These are phyloP conservation scores for Oryctes rhinoceros DNA, from an alignment of 1,140 invertebrate genomes.

Conservation along the genomic window DNA sequence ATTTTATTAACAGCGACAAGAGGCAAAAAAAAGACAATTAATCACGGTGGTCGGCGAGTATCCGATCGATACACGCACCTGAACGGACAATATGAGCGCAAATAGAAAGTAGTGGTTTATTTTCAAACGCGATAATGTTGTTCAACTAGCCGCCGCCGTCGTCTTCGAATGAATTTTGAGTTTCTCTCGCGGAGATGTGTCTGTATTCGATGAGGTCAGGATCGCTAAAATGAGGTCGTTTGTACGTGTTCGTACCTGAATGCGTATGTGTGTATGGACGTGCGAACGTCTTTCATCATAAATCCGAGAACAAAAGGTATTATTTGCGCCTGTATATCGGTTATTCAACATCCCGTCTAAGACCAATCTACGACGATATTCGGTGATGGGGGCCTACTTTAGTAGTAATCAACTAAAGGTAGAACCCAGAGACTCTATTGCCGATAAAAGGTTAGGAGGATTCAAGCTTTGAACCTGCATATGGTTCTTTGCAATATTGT, in stretches of 20 bases:
- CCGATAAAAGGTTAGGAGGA: too few species aligned
- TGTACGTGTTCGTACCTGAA: background rate
- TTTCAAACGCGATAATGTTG: constrained; percentile 10
- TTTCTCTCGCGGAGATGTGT: constrained; percentile 23
- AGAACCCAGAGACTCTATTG: too few species aligned
- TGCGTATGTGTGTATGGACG: background rate
- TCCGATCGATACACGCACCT: background rate
- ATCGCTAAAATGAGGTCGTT: constrained; percentile 1
- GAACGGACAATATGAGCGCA: constrained; percentile 1
- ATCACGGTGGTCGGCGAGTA: background rate
- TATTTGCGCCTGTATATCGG: background rate
- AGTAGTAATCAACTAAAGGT: too few species aligned
- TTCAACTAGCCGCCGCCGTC: background rate
- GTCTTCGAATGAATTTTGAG: constrained; percentile 22
- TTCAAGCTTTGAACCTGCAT: too few species aligned
- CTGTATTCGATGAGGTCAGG: constrained; percentile 17
- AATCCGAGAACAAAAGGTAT: constrained; percentile 18
- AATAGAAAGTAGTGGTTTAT: constrained; percentile 34
- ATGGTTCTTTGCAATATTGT: too few species aligned
- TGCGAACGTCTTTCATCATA: background rate
- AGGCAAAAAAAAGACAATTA: background rate
- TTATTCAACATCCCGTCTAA: background rate
- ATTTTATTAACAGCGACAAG: background rate
- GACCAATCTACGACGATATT: too few species aligned
- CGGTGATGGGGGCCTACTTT: too few species aligned